Conservation (phyloP, 2,113 vertebrate genomes). For the Tringa solitaria region DNA sequence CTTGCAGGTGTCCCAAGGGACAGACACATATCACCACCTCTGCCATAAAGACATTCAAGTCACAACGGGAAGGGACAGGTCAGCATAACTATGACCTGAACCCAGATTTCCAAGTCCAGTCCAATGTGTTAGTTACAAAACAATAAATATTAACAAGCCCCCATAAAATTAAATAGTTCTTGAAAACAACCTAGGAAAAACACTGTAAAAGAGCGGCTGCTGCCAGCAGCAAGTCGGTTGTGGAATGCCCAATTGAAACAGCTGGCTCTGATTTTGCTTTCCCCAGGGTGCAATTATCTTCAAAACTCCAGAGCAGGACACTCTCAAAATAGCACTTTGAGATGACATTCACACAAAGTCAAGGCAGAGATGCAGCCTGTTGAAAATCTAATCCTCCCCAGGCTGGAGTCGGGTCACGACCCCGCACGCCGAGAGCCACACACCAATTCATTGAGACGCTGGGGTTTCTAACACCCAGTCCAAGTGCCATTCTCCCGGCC, state of each 20-base stretch:
- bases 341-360: neutral
- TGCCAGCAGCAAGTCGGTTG: neutral
- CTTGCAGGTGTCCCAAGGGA: neutral
- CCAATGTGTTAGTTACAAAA: neutral
- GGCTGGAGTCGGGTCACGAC: neutral
- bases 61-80: neutral
- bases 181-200: neutral
- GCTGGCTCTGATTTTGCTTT: neutral
- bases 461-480: rapidly evolving
- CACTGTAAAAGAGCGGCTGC: neutral
- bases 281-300: conserved; percentile 51
- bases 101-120: neutral
- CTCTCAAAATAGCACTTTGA: neutral
- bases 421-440: rapidly evolving
- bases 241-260: neutral
- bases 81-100: neutral
- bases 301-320: neutral
- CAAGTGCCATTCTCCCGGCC: neutral
- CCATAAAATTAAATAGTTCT: neutral
- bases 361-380: neutral
- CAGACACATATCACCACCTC: neutral
- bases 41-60: neutral
- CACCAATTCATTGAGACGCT: neutral
- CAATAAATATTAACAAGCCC: conserved; percentile 5
- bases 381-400: neutral